These are phyloP conservation scores for Gila robusta DNA, from an alignment of 2,797 vertebrate species.

Conservation along the genomic window DNA sequence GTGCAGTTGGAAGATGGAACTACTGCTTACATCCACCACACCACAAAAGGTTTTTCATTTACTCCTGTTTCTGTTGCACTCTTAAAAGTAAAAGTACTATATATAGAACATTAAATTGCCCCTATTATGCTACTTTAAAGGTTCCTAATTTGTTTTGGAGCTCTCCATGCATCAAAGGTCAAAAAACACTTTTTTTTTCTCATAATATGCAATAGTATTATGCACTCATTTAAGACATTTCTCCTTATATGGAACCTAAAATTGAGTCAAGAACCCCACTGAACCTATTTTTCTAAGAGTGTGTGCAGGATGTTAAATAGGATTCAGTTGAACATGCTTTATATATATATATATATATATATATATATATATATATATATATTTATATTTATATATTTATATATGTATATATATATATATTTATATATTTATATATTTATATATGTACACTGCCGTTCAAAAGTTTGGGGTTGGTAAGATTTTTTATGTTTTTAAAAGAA, in stretches of 20 bases:
- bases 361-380: too few species aligned
- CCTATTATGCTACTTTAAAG: background rate
- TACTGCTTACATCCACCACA: conserved; percentile 91
- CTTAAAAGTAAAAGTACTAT: background rate
- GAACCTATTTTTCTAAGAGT: background rate
- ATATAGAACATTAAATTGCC: background rate
- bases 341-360: too few species aligned
- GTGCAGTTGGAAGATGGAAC: conserved; percentile 97
- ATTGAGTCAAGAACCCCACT: background rate
- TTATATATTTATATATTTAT: too few species aligned
- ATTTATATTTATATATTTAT: too few species aligned
- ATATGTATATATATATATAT: too few species aligned
- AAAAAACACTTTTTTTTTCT: too few species aligned
- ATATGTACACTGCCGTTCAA: too few species aligned
- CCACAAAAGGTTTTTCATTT: conserved; percentile 87
- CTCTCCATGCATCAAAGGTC: background rate
- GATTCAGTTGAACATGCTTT: background rate
- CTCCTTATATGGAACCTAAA: background rate
- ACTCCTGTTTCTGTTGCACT: conserved; percentile 9
- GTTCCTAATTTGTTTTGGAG: background rate
- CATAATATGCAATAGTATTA: too few species aligned
- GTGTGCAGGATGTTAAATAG: background rate
- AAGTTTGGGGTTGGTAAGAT: too few species aligned
- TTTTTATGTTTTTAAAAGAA: too few species aligned
- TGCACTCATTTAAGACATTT: background rate